Evolutionary conservation across 2,888 invertebrate genomes (phyloP).

Genomic region (Nymphalis polychloros): DNA sequence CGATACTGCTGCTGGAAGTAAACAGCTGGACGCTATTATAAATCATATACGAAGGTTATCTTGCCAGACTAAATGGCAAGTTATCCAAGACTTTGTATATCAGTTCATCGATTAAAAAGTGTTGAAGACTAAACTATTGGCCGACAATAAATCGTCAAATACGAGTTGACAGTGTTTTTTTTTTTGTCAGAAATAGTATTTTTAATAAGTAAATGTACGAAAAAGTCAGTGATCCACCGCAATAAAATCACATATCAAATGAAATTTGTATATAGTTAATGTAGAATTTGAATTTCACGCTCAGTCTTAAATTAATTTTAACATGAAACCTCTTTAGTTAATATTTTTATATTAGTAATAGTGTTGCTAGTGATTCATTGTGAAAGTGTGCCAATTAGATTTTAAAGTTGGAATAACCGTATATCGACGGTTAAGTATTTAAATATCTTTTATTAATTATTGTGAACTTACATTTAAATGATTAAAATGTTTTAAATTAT

Average conservation of each 20-base stretch:
- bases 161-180: not conserved
- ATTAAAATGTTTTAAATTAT: not conserved
- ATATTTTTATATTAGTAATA: constrained; percentile 67
- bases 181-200: constrained; percentile 33
- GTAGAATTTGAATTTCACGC: constrained; percentile 40
- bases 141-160: not conserved
- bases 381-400: constrained; percentile 81
- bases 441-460: constrained; percentile 60
- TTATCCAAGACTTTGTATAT: no score
- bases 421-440: constrained; percentile 62
- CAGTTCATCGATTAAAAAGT: no score
- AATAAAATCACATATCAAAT: constrained; percentile 73
- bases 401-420: constrained; percentile 54
- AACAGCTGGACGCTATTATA: no score
- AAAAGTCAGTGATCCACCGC: constrained; percentile 53
- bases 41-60: no score
- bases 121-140: not conserved
- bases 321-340: constrained; percentile 65
- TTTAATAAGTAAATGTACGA: constrained; percentile 27
- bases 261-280: constrained; percentile 51
- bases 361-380: constrained; percentile 80
- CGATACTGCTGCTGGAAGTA: no score
- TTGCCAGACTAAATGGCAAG: no score
- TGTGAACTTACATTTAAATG: constrained; percentile 30
- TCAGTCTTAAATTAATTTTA: constrained; percentile 45